Evolutionary conservation across 1,140 invertebrate genomes (phyloP), one percentile per base, ranked within the genome.

Genomic region (Dufourea novaeangliae): DNA sequence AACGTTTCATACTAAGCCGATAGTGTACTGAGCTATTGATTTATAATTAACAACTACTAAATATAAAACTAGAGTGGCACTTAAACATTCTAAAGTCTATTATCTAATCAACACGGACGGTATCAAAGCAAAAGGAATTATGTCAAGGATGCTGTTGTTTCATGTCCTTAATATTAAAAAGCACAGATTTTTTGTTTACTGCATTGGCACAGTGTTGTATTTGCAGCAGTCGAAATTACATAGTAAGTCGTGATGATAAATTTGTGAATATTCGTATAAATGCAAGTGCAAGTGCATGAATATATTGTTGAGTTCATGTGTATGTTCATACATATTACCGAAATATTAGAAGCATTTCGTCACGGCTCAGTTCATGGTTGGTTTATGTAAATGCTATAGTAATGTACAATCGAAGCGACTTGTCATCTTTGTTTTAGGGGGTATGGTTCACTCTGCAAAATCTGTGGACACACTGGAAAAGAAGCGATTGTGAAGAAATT

Each of bases 401-500:
- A 54, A 41, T 41, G 1, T 37, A 25, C 27, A n/a, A 46, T 29
- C 70, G 1, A 25, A 68, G 12, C 10, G 34, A 52, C 14, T n/a
- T 22, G 7, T 25, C 3, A 52, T 69, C 1, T 54, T 0, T 83
- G 64, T 86, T 87, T 22, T 17, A 87, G 86, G 76, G 62, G 39
- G 78, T 57, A 61, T 87, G 85, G 81, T 46, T 76, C 50, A 61
- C 37, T 68, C 56, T 79, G 62, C 79, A 37, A 77, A 84, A 68
- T 81, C 82, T 66, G 39, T 86, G 81, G 83, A 66, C 20, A 54
- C 56, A 25, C 17, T 80, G 72, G 79, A 81, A 20, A 86, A 86
- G 32, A 86, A 86, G 25, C 57, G 63, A 22, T 59, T 78, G 20
- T 86, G 54, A 86, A 37, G 68, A n/a, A 5, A 52, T 70, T 37